Base-by-base conservation (phyloP, 2,113 vertebrate species). In the Burhinus oedicnemus region DNA sequence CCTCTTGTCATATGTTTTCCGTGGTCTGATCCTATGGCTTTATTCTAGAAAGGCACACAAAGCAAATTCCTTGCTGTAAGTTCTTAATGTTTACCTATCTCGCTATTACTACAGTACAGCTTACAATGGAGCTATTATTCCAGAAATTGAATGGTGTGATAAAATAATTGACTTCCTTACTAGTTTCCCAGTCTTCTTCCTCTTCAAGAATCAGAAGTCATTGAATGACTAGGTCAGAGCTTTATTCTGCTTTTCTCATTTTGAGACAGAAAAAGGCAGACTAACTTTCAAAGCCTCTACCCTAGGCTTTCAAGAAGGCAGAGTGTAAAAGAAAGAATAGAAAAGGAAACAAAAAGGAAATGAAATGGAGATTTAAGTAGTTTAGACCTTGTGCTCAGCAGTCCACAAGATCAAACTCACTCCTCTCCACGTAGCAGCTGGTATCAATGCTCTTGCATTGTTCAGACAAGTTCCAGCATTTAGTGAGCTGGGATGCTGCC, bases 311-410 rank as follows among this genome's bases (percentile, higher is more conserved):
- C 83, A 97, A 93, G 90, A 85, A 78, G 40, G 54, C 34, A 82
- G 58, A 78, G 18, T 5, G 32, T 80, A 70, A 87, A 93, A 93
- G 80, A 60, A 89, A 95, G 61, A 89, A 91, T 52, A 83, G 66
- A 81, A 95, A 94, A 88, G 47, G 89, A 96, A 96, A 87, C 52
- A 82, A 92, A 93, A 93, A 82, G 65, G 51, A 92, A 95, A 94
- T 74, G 64, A 92, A 95, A 88, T 51, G 45, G 71, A 94, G 66
- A 96, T 91, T 91, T 83, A 91, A 89, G 77, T 84, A 75, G 87
- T 79, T 87, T 91, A 85, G 79, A 83, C 32, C 69, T 42, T 58
- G 64, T 68, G 75, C 78, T 68, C 71, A 70, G 72, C 62, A 87
- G 76, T 83, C 76, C 55, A 81, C 45, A 78, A 77, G 75, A 95